phyloP scores from a whole-genome alignment of 2,888 invertebrate genomes.

The Pasiphila rectangulata region DNA sequence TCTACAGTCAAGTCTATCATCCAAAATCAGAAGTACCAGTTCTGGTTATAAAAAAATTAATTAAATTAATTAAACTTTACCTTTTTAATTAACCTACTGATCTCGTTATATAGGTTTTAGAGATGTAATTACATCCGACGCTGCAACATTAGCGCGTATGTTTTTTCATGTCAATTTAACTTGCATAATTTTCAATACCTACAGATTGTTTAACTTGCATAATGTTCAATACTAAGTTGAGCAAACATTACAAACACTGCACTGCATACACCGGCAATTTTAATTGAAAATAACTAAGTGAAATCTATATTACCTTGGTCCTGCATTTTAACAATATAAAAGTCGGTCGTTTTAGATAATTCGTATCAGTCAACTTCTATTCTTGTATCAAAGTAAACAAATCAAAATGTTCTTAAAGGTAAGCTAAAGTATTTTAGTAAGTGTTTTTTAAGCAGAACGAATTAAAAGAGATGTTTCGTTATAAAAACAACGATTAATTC shows the following conservation, averaged over 20 bases:
- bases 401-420: constrained; percentile 68
- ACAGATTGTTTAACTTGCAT: too few relatives aligned
- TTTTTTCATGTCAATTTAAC: constrained; percentile 51
- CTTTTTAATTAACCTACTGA: constrained; percentile 10
- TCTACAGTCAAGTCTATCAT: too few relatives aligned
- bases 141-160: constrained; percentile 31
- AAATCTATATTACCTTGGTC: constrained; percentile 72
- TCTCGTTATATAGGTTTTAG: background rate
- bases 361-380: constrained; percentile 60
- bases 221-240: constrained; percentile 53
- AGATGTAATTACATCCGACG: constrained; percentile 13
- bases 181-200: constrained; percentile 49
- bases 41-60: too few relatives aligned
- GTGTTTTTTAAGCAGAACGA: too few relatives aligned
- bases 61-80: too few relatives aligned
- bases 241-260: constrained; percentile 55
- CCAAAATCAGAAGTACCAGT: too few relatives aligned
- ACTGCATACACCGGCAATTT: constrained; percentile 50
- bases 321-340: constrained; percentile 68
- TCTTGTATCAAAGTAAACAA: constrained; percentile 46
- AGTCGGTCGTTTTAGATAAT: constrained; percentile 52
- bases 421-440: constrained; percentile 22
- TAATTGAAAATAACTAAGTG: constrained; percentile 55
- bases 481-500: too few relatives aligned
- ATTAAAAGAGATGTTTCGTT: too few relatives aligned